These are phyloP conservation scores for Tenthredo livida DNA, from an alignment of 2,888 invertebrate species.

Conservation along the genomic window DNA sequence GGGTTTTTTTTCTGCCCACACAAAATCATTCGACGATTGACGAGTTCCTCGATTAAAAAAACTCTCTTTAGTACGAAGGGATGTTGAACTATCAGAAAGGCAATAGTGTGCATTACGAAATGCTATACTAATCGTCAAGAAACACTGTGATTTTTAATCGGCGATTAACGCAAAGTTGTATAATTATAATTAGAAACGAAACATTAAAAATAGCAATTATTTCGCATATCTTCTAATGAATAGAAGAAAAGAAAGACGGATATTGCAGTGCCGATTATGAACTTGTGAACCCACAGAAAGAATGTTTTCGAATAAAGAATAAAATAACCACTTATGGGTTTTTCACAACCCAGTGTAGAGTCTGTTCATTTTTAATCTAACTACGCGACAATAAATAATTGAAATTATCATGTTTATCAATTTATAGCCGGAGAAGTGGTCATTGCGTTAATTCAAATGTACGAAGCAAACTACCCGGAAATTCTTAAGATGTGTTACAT, in stretches of 20 bases:
- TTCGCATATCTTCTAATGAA: not conserved
- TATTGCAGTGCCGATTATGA: not conserved
- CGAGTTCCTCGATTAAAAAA: not conserved
- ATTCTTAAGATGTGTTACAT: conserved; percentile 92
- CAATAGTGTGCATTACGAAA: not conserved
- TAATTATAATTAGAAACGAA: not conserved
- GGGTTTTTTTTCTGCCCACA: not conserved
- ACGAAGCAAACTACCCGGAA: conserved; percentile 96
- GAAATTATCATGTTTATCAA: not conserved
- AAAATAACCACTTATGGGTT: not conserved
- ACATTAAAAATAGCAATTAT: too few relatives aligned
- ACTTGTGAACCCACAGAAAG: not conserved
- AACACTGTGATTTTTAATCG: not conserved
- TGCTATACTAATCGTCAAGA: not conserved
- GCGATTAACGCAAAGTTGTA: not conserved
- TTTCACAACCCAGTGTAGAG: not conserved
- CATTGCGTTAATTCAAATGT: conserved; percentile 89
- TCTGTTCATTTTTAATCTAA: conserved; percentile 6
- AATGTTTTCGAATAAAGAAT: not conserved
- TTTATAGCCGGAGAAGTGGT: conserved; percentile 88
- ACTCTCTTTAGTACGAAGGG: too few relatives aligned
- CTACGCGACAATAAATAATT: not conserved
- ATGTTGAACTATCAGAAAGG: too few relatives aligned
- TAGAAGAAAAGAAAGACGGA: not conserved
- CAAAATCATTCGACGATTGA: not conserved